phyloP scores from a whole-genome alignment of 2,888 invertebrate species.

The Acronicta leporina region DNA sequence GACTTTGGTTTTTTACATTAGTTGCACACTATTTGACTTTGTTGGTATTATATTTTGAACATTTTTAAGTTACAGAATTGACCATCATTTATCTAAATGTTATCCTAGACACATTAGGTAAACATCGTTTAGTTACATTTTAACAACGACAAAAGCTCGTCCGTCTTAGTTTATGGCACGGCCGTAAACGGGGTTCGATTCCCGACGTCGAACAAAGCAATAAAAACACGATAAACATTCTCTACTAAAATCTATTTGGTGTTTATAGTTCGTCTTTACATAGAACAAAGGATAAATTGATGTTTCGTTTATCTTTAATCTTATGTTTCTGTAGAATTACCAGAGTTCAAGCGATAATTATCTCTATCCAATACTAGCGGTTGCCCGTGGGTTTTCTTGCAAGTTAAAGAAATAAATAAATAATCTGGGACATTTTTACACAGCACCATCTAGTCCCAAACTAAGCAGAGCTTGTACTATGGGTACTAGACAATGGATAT shows the following conservation, averaged over 20 bases:
- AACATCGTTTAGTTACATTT: slow-evolving; percentile 70
- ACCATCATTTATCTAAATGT: slow-evolving; percentile 19
- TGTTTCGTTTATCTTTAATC: slow-evolving; percentile 25
- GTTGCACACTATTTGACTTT: no score
- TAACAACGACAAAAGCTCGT: slow-evolving; percentile 71
- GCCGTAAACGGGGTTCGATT: slow-evolving; percentile 79
- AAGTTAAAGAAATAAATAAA: no score
- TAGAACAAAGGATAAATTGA: slow-evolving; percentile 44
- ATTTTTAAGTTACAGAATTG: no score
- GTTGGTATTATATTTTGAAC: no score
- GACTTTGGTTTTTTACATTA: no score
- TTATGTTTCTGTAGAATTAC: slow-evolving; percentile 1
- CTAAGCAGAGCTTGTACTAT: no score
- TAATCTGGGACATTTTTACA: no score
- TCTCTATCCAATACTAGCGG: not conserved
- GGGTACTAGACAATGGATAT: no score
- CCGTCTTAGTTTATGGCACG: slow-evolving; percentile 72
- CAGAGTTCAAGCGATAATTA: not conserved
- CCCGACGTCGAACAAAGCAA: slow-evolving; percentile 71
- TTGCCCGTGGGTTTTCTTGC: no score
- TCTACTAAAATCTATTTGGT: slow-evolving; percentile 69
- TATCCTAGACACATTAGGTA: slow-evolving; percentile 54
- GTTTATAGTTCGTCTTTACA: slow-evolving; percentile 67
- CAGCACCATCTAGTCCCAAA: no score
- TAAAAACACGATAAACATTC: slow-evolving; percentile 75